These are phyloP conservation scores for Drosophila bifasciata DNA, from an alignment of 1,140 invertebrate species.

Conservation along the genomic window DNA sequence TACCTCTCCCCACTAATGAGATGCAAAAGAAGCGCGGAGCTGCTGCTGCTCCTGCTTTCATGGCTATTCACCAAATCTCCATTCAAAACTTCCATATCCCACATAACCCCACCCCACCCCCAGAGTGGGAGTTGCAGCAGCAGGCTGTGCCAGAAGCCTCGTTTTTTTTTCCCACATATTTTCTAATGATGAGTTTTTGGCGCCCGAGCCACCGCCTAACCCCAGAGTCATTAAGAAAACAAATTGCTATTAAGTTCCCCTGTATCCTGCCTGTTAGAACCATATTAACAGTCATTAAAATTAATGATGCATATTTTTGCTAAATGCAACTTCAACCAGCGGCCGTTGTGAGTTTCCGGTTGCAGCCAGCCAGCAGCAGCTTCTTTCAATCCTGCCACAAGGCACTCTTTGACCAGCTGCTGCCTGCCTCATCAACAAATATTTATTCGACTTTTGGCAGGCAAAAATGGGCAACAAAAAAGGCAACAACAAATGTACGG, in stretches of 20 bases:
- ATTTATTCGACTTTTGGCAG: not conserved
- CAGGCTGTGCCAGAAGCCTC: too few species aligned
- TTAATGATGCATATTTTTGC: conserved; percentile 70
- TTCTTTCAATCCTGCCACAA: not conserved
- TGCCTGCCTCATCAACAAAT: too few species aligned
- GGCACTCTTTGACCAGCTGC: not conserved
- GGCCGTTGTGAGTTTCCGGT: not conserved
- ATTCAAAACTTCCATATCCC: conserved; percentile 3
- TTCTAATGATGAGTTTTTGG: conserved; percentile 39
- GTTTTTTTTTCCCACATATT: not conserved
- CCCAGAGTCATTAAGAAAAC: conserved; percentile 44
- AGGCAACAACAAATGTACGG: too few species aligned
- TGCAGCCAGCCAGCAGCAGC: too few species aligned
- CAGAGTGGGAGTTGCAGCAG: too few species aligned
- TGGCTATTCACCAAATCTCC: conserved; percentile 4
- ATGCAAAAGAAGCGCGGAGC: conserved; percentile 17
- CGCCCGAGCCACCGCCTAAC: too few species aligned
- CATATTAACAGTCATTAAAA: conserved; percentile 74
- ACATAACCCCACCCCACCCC: too few species aligned
- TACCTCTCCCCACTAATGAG: conserved; percentile 29
- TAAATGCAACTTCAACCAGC: not conserved
- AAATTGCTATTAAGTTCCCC: conserved; percentile 46
- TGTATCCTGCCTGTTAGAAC: too few species aligned
- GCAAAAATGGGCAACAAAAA: not conserved
- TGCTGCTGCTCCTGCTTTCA: too few species aligned